Conservation (phyloP, 2,888 invertebrate genomes). For the Drosophila kambysellisi region DNA sequence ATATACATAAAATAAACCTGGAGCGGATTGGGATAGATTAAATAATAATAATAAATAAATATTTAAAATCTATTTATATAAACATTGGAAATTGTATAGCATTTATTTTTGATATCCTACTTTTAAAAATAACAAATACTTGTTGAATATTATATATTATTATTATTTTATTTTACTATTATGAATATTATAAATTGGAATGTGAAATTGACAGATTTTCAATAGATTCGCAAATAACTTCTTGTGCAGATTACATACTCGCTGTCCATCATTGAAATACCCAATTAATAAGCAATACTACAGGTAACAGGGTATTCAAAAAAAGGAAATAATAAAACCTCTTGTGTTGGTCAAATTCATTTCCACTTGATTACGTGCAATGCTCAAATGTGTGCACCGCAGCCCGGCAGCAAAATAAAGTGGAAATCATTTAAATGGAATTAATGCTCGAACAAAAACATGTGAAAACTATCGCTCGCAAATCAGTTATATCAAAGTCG, state of each 20-base stretch:
- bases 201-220: not conserved
- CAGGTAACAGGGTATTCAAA: conserved; percentile 18
- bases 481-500: conserved; percentile 46
- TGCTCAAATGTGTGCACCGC: conserved; percentile 54
- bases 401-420: conserved; percentile 45
- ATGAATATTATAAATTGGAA: not conserved
- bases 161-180: too few relatives aligned
- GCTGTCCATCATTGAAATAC: not conserved
- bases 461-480: conserved; percentile 72
- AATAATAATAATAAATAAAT: too few relatives aligned
- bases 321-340: conserved; percentile 42
- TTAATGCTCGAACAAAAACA: conserved; percentile 78
- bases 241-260: not conserved
- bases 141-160: not conserved
- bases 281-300: not conserved
- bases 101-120: not conserved
- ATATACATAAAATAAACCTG: not conserved
- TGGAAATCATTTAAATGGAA: conserved; percentile 81
- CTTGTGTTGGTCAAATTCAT: conserved; percentile 83
- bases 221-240: not conserved
- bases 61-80: not conserved
- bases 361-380: conserved; percentile 80
- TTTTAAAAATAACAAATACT: not conserved
- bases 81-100: not conserved
- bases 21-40: not conserved